Evolutionary conservation across 2,797 vertebrate species (phyloP), one percentile per base, ranked within the genome.

Genomic region (Labeo calbasu): DNA sequence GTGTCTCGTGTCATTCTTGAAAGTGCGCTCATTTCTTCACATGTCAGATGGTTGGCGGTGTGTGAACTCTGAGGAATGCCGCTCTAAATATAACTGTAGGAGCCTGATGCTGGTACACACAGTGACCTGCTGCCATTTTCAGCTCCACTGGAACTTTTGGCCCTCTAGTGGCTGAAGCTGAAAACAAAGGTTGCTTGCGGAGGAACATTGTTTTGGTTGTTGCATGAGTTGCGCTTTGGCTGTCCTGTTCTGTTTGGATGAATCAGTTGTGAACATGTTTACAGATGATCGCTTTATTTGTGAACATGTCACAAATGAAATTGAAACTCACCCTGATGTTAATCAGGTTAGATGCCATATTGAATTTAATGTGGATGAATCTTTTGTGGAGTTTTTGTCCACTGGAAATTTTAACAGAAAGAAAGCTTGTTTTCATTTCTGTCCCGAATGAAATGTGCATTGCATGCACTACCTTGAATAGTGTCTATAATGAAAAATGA

Each of bases 31-130:
- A 89, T 93, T 91, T 85, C 88, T 93, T 75, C 51, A 13, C 57
- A 8, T 28, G 57, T 43, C 65, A 25, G 63, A 68, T 80, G 50
- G 14, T 23, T 5, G 65, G 2, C 0, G 9, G 77, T 65, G 50
- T 40, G 32, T 57, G 84, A 92, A 90, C 79, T 23, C 77, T 87
- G 87, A 88, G 87, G 91, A 92, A 90, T 82, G 87, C 77, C 2
- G 12, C 69, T 81, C 92, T 92, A 93, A 92, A 94, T 92, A 94
- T 95, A 95, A 91, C 89, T 63, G 14, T 17, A 73, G 51, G 11
- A 88, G 88, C 90, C 89, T 83, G 87, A 88, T 91, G 81, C 65
- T 69, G 82, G 83, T 82, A 86, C 77, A 70, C 86, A 87, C 89
- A 88, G 86, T 90, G 87, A 91, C 87, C 92, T 85, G 88, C 92